A percentile compares a stretch with the other conserved stretches of the same genome.
phyloP scores from a whole-genome alignment of 2,888 invertebrate species.

The Heliconius cydno region DNA sequence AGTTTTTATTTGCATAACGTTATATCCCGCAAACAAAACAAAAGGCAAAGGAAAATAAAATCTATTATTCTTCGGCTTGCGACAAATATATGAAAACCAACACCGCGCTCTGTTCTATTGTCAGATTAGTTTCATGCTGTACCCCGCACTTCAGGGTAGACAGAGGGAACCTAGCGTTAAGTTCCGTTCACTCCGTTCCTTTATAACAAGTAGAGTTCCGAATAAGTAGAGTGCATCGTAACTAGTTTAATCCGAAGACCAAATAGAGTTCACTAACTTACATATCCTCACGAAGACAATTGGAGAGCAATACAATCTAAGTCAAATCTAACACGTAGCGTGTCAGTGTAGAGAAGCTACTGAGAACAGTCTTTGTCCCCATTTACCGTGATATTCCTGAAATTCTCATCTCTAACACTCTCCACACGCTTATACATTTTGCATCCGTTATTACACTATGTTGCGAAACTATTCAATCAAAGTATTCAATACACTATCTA shows the following conservation, averaged over 20 bases:
- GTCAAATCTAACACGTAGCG: slow-evolving; percentile 25
- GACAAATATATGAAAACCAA: no score
- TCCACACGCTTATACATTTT: slow-evolving; percentile 17
- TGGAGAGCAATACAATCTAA: slow-evolving; percentile 31
- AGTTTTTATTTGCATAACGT: no score
- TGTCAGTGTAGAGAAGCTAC: slow-evolving; percentile 30
- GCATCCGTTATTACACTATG: slow-evolving; percentile 23
- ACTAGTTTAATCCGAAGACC: neutral
- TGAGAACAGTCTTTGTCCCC: slow-evolving; percentile 37
- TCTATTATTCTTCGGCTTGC: no score
- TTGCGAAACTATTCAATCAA: slow-evolving; percentile 33
- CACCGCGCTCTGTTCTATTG: no score
- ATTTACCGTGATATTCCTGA: slow-evolving; percentile 30
- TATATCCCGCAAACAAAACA: no score
- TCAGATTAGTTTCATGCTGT: no score
- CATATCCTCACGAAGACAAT: slow-evolving; percentile 14
- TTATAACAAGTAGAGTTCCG: no score
- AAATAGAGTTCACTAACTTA: slow-evolving; percentile 17
- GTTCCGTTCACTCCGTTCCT: no score
- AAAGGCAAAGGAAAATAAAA: no score
- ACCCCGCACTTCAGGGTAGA: no score
- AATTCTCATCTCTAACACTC: slow-evolving; percentile 20
- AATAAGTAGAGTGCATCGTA: neutral
- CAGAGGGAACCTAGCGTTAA: no score
- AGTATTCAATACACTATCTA: slow-evolving; percentile 29